Percentiles rank a stretch among this genome's conserved stretches.
Conservation (phyloP, 2,113 vertebrate species). For the Odontophorus gujanensis region DNA sequence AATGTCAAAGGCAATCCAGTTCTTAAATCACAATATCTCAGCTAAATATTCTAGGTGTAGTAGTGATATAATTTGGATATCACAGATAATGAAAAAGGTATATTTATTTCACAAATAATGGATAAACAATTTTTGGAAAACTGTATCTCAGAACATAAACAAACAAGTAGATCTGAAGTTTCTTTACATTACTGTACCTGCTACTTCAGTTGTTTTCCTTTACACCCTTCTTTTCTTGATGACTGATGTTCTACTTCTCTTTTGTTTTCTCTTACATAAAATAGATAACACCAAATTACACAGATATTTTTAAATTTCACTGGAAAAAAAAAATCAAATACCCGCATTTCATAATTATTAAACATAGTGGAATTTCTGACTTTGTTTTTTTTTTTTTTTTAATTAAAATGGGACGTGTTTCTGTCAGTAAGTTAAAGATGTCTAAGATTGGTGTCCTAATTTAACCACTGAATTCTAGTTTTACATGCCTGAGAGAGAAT, state of each 20-base stretch:
- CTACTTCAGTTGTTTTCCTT: background rate
- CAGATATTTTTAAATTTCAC: background rate
- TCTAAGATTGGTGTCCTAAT: background rate
- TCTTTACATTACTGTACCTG: background rate
- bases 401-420: background rate
- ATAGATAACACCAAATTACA: background rate
- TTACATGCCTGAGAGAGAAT: background rate
- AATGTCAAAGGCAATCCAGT: background rate
- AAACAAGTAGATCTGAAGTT: background rate
- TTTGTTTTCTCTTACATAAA: background rate
- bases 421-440: background rate
- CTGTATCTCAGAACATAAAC: background rate
- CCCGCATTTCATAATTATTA: background rate
- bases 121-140: background rate
- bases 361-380: background rate
- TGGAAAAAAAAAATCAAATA: background rate
- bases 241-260: background rate
- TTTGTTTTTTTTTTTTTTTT: too few species aligned
- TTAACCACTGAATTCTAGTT: background rate
- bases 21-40: background rate
- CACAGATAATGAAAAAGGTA: background rate
- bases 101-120: background rate
- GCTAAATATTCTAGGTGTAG: background rate
- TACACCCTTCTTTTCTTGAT: background rate
- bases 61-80: background rate